Evolutionary conservation across 1,140 invertebrate species (phyloP).

Genomic region (Caenorhabditis inopinata): DNA sequence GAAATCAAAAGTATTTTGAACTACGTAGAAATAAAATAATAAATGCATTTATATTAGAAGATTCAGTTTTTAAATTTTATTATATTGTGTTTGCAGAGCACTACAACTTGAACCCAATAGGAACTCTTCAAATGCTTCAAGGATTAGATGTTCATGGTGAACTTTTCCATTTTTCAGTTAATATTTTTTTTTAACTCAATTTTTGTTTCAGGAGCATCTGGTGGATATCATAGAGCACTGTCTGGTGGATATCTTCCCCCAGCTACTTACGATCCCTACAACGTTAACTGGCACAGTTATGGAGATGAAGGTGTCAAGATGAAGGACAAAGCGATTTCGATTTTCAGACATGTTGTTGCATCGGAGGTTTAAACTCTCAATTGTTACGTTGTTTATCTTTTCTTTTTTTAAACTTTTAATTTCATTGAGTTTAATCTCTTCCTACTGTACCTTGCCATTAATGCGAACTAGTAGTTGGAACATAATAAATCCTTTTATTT

Average conservation of each 20-base stretch:
- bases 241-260: constrained; percentile 32
- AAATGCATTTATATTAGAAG: too few relatives aligned
- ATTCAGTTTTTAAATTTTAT: too few relatives aligned
- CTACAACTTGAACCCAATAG: neutral
- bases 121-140: constrained; percentile 20
- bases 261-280: constrained; percentile 12
- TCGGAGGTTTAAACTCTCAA: neutral
- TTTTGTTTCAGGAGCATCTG: constrained; percentile 6
- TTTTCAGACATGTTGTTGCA: constrained; percentile 17
- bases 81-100: neutral
- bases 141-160: constrained; percentile 5
- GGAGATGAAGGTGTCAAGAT: constrained; percentile 26
- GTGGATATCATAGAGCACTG: constrained; percentile 30
- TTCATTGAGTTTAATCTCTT: too few relatives aligned
- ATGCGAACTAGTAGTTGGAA: neutral
- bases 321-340: constrained; percentile 20
- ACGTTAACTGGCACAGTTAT: constrained; percentile 39
- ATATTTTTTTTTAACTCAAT: neutral
- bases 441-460: neutral
- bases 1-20: too few relatives aligned
- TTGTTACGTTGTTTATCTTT: neutral
- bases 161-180: too few relatives aligned
- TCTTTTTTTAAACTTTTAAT: neutral
- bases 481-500: constrained; percentile 9
- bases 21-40: too few relatives aligned